These are phyloP conservation scores for Mesaphorura yosii DNA, from an alignment of 1,140 invertebrate genomes.

Conservation along the genomic window DNA sequence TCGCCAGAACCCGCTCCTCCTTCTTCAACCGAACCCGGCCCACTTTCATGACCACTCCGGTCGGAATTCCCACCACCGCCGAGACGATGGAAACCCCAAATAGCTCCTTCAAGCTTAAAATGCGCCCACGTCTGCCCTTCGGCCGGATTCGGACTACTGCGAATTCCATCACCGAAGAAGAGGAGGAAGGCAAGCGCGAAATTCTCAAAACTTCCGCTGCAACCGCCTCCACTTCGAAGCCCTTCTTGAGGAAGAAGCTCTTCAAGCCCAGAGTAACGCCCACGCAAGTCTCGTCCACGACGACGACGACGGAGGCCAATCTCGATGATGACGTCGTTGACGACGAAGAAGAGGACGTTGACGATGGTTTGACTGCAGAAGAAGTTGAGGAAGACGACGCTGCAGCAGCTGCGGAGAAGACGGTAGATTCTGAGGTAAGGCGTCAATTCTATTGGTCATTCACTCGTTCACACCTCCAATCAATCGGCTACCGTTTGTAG, in stretches of 20 bases:
- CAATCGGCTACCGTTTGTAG: not conserved
- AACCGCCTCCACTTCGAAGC: not conserved
- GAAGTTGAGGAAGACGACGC: not conserved
- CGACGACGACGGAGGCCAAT: not conserved
- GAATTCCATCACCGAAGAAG: not conserved
- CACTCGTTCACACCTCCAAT: not conserved
- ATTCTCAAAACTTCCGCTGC: not conserved
- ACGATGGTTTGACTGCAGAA: not conserved
- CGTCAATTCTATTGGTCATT: not conserved
- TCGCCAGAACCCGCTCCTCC: not conserved
- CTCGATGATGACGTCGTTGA: not conserved
- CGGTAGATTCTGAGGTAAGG: not conserved
- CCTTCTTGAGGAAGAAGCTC: conserved; percentile 5
- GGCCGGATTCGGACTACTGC: not conserved
- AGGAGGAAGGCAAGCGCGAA: not conserved
- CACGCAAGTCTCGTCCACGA: not conserved
- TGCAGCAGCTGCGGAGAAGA: not conserved
- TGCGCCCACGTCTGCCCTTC: not conserved
- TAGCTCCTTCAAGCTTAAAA: conserved; percentile 3
- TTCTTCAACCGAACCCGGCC: conserved; percentile 4
- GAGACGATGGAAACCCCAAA: conserved; percentile 6
- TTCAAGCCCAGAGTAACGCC: not conserved
- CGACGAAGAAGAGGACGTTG: not conserved
- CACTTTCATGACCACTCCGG: not conserved
- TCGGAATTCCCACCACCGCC: not conserved